Evolutionary conservation across 2,888 invertebrate species (phyloP).

Genomic region (Ormyrus thymus): DNA sequence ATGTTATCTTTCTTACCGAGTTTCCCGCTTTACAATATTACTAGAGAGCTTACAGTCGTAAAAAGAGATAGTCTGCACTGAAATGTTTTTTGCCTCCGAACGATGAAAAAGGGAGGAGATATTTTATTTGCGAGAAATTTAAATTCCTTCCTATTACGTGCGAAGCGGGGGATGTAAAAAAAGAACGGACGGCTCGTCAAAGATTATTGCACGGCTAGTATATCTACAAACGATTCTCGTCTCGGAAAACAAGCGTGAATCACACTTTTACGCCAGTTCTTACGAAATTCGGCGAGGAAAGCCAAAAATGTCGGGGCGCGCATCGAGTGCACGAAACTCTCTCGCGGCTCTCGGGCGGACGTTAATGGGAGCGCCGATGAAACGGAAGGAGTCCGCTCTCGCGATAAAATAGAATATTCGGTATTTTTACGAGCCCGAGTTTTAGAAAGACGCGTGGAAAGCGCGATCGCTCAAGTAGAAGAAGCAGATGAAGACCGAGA

Average conservation of each 20-base stretch:
- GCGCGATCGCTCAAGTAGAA: no score
- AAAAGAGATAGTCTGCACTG: no score
- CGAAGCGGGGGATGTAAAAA: no score
- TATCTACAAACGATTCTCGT: no score
- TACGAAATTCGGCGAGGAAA: neutral
- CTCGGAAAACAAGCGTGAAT: constrained; percentile 1
- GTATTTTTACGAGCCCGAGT: constrained; percentile 56
- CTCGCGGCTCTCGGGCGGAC: neutral
- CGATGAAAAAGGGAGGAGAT: neutral
- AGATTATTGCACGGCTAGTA: neutral
- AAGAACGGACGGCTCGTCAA: constrained; percentile 9
- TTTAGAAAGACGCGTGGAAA: neutral
- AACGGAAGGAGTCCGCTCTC: constrained; percentile 4
- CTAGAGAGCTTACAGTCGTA: no score
- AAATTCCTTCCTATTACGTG: neutral
- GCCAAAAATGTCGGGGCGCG: no score
- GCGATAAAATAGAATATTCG: constrained; percentile 56
- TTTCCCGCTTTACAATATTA: neutral
- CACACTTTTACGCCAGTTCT: neutral
- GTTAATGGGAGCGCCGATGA: constrained; percentile 2
- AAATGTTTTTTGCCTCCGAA: neutral
- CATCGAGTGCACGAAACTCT: neutral
- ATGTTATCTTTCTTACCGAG: neutral
- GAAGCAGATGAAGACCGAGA: neutral
- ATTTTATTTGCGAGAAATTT: neutral